Evolutionary conservation across 2,113 vertebrate genomes (phyloP).

Genomic region (Orcinus orca): DNA sequence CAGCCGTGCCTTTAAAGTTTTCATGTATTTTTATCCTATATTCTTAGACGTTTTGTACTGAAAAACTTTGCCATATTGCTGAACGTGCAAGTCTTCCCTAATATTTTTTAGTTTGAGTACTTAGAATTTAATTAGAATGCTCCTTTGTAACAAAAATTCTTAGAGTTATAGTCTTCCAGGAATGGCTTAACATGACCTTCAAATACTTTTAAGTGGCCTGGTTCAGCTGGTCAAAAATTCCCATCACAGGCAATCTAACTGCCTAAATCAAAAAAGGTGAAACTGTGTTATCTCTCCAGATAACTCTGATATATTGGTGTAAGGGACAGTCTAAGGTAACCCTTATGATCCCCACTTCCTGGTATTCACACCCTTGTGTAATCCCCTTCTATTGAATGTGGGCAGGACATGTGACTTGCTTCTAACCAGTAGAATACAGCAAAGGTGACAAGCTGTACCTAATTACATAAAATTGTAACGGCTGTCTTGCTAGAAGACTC

Average conservation of each 20-base stretch:
- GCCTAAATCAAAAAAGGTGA: background rate
- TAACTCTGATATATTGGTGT: background rate
- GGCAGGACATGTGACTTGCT: background rate
- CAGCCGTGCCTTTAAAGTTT: background rate
- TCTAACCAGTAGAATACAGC: background rate
- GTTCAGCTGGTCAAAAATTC: background rate
- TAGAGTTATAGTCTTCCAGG: background rate
- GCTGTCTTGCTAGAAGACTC: background rate
- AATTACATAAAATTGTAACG: background rate
- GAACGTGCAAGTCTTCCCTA: background rate
- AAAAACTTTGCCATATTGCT: background rate
- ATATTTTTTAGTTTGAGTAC: background rate
- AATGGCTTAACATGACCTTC: background rate
- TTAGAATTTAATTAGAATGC: background rate
- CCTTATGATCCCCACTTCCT: background rate
- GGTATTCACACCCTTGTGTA: background rate
- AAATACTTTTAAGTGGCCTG: background rate
- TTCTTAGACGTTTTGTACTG: background rate
- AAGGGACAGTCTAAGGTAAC: background rate
- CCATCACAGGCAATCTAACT: background rate
- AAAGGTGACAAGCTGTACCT: background rate
- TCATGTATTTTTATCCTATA: background rate
- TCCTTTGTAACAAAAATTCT: background rate
- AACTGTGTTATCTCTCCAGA: background rate
- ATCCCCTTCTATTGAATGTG: background rate